These are phyloP conservation scores for Caenorhabditis briggsae DNA, from an alignment of 1,140 invertebrate species.

Conservation along the genomic window DNA sequence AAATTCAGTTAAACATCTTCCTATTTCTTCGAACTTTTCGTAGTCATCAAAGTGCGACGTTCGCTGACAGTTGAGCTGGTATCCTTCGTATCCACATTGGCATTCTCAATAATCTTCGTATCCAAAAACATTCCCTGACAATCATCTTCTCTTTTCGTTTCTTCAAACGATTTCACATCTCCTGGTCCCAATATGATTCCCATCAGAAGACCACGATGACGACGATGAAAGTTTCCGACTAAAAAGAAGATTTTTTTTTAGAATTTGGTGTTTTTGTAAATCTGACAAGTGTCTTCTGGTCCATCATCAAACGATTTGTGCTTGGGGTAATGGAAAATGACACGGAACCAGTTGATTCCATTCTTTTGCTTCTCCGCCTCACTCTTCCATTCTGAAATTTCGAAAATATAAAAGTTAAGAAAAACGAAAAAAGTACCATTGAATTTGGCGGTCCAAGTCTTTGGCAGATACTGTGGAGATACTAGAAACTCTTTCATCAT, in stretches of 20 bases:
- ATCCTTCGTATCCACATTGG: background rate
- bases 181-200: constrained; percentile 13
- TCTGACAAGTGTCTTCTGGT: constrained; percentile 46
- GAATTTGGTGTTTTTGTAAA: too few species aligned
- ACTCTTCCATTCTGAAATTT: constrained; percentile 23
- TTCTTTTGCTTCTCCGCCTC: constrained; percentile 46
- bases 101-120: constrained; percentile 35
- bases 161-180: constrained; percentile 42
- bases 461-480: constrained; percentile 34
- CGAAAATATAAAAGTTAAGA: background rate
- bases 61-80: background rate
- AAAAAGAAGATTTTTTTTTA: background rate
- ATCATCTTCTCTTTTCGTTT: constrained; percentile 38
- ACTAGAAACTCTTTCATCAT: constrained; percentile 48
- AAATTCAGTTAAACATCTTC: background rate
- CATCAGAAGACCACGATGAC: constrained; percentile 6
- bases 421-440: constrained; percentile 12
- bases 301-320: constrained; percentile 42
- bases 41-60: background rate
- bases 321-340: constrained; percentile 12
- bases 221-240: constrained; percentile 32
- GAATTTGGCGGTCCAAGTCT: constrained; percentile 38
- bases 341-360: constrained; percentile 45
- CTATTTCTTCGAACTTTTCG: background rate
- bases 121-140: constrained; percentile 49